Conservation (phyloP, 2,888 invertebrate genomes). For the Agrypnus murinus region DNA sequence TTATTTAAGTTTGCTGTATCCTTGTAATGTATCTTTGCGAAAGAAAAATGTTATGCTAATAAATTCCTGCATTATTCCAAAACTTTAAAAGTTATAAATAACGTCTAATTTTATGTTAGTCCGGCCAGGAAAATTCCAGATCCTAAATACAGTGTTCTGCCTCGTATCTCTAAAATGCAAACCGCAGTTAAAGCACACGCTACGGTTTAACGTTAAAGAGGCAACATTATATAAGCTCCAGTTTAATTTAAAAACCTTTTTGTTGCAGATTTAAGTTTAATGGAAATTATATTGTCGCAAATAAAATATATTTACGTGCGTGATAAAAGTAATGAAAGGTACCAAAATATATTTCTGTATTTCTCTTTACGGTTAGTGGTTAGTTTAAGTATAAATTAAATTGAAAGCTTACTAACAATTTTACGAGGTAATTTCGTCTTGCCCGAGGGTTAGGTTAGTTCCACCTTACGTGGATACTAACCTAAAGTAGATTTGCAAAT, state of each 20-base stretch:
- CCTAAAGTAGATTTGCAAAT: not conserved
- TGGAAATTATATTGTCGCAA: conserved; percentile 19
- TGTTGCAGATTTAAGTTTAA: conserved; percentile 17
- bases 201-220: not conserved
- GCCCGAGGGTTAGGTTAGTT: not conserved
- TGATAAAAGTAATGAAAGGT: conserved; percentile 7
- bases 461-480: conserved; percentile 13
- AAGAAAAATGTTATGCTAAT: not conserved
- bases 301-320: conserved; percentile 12
- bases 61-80: not conserved
- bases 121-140: not conserved
- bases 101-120: not conserved
- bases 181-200: not conserved
- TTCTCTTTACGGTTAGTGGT: conserved; percentile 7
- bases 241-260: not conserved
- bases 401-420: conserved; percentile 20
- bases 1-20: too few relatives aligned
- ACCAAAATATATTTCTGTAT: conserved; percentile 13
- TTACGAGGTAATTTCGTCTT: conserved; percentile 20
- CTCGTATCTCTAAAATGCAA: not conserved
- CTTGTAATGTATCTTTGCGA: too few relatives aligned
- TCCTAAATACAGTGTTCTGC: not conserved
- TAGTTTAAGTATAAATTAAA: conserved; percentile 11
- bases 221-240: too few relatives aligned
- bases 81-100: not conserved